A percentile compares a stretch with the other conserved stretches of the same genome.
phyloP scores from a whole-genome alignment of 2,797 vertebrate species.

The Staurois parvus region DNA sequence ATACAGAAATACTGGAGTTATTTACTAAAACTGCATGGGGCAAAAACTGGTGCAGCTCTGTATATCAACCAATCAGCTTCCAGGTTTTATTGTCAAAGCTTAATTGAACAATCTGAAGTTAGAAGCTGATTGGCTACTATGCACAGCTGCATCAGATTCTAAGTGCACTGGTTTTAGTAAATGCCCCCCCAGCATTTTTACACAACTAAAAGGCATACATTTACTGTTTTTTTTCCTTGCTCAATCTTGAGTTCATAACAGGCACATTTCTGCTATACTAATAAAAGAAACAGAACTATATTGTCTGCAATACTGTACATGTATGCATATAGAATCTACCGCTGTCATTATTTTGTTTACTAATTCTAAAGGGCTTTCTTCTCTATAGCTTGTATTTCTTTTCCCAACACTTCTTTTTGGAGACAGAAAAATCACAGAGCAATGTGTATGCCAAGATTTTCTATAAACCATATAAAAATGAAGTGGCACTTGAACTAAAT shows the following conservation, averaged over 20 bases:
- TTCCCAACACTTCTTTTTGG: conserved; percentile 11
- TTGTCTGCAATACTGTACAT: background rate
- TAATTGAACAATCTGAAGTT: too few species aligned
- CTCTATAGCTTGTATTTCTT: background rate
- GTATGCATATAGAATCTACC: background rate
- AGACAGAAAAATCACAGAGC: conserved; percentile 15
- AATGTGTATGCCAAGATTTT: conserved; percentile 19
- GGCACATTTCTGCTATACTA: background rate
- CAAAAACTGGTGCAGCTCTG: too few species aligned
- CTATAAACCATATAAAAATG: conserved; percentile 26
- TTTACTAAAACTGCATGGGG: too few species aligned
- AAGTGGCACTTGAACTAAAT: conserved; percentile 27
- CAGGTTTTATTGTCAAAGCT: too few species aligned
- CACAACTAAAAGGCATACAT: too few species aligned
- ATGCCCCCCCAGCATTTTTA: too few species aligned
- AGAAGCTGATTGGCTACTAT: too few species aligned
- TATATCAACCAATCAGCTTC: too few species aligned
- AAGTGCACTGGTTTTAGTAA: too few species aligned
- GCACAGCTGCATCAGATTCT: too few species aligned
- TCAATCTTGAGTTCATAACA: background rate
- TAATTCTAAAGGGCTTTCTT: background rate
- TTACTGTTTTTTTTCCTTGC: too few species aligned
- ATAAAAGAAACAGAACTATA: background rate
- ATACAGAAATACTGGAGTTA: too few species aligned
- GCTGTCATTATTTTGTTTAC: background rate